A percentile compares a stretch with the other conserved stretches of the same genome.
Evolutionary conservation across 2,113 vertebrate genomes (phyloP).

Genomic region (Daubentonia madagascariensis): DNA sequence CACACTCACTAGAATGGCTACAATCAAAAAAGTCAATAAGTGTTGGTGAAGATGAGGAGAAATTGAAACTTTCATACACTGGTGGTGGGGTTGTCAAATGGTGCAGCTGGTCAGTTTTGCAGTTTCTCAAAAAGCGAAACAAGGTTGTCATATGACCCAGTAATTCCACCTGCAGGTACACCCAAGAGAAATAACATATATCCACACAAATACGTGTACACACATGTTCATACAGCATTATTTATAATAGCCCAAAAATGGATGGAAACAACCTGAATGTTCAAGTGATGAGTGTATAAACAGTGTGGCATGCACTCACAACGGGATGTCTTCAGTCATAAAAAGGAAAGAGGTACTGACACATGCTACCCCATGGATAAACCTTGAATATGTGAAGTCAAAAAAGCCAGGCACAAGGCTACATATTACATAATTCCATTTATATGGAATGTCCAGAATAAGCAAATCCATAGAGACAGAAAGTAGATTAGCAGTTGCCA

Average conservation of each 20-base stretch:
- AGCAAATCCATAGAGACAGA: background rate
- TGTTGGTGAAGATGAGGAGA: background rate
- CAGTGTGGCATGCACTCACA: fast-evolving
- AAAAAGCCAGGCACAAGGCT: background rate
- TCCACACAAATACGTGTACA: background rate
- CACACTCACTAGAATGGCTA: no score
- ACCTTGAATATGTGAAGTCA: background rate
- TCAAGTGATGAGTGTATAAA: background rate
- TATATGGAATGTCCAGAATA: background rate
- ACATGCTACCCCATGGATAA: background rate
- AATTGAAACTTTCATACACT: background rate
- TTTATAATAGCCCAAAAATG: background rate
- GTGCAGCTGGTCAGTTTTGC: background rate
- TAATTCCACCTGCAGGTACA: background rate
- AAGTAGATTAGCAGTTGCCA: background rate
- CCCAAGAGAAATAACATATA: background rate
- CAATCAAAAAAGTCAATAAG: background rate
- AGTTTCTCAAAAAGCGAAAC: background rate
- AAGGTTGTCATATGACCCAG: background rate
- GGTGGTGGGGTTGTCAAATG: background rate
- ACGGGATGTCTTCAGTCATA: background rate
- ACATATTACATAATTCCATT: background rate
- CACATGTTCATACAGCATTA: background rate
- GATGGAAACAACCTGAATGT: background rate
- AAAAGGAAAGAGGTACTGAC: background rate